Evolutionary conservation across 2,797 vertebrate species (phyloP), one percentile per base, ranked within the genome.

Genomic region (Sparus aurata): DNA sequence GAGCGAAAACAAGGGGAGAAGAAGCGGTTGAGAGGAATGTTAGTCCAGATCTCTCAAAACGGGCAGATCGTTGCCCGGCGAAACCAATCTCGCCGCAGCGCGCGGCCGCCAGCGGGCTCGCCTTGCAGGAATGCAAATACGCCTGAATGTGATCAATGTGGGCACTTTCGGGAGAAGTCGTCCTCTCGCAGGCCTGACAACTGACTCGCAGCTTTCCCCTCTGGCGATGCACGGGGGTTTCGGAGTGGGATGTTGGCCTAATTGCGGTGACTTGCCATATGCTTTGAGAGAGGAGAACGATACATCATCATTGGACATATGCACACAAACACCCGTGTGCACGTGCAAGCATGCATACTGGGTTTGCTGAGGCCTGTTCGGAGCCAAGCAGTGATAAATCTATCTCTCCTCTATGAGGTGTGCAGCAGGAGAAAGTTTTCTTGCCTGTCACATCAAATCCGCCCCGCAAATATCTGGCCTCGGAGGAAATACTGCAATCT

Each of bases 261-360:
- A 90, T 86, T 82, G 83, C 79, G 72, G 77, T 58, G 79, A 67
- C 80, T 80, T 27, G 45, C 70, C 88, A 82, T 69, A 43, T 72
- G 73, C 70, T 69, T 64, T 0, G 13, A 65, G 76, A 79, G 17
- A 18, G 53, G 45, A 18, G 85, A 75, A 61, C 47, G 27, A 89
- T 89, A 85, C 74, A 88, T 90, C 84, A 89, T 77, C 50, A 46
- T 23, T 34, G 55, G 85, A 87, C 83, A 79, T 76, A 57, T 57
- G 76, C 78, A 84, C 45, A 85, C 76, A 88, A 86, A 87, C 88
- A 86, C 25, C 11, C 69, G 46, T 34, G 38, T n/a, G 68, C 82
- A 59, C 61, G 53, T 81, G 76, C 54, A 12, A 58, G 80, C 30
- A 34, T 45, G 65, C 41, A 53, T 20, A 3, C 38, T 0, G 25